Percentiles rank a stretch among this genome's conserved stretches.
Evolutionary conservation across 1,140 invertebrate genomes (phyloP).

Genomic region (Tetramorium alpestre): DNA sequence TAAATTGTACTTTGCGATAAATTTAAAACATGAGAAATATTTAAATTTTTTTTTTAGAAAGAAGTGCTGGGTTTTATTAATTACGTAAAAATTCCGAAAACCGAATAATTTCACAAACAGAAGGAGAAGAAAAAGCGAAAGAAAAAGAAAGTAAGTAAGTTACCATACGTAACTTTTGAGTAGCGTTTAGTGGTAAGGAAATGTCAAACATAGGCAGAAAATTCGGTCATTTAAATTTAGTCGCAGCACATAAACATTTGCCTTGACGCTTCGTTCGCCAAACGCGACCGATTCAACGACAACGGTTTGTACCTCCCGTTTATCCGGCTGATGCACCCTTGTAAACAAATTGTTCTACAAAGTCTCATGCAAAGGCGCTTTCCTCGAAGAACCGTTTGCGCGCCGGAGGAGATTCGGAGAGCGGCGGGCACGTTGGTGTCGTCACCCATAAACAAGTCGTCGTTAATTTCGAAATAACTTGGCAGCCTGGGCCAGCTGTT

Average conservation of each 20-base stretch:
- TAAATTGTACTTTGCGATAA: not conserved
- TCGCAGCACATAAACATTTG: constrained; percentile 36
- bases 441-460: constrained; percentile 81
- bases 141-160: not conserved
- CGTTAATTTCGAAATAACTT: constrained; percentile 83
- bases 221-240: constrained; percentile 63
- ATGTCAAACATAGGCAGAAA: constrained; percentile 52
- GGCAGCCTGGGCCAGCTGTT: constrained; percentile 80
- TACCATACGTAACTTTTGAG: not conserved
- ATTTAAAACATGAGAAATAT: not conserved
- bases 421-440: constrained; percentile 48
- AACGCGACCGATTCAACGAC: constrained; percentile 29
- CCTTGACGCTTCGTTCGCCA: constrained; percentile 39
- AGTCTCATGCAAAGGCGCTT: constrained; percentile 55
- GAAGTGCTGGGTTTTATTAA: not conserved
- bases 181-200: constrained; percentile 14
- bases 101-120: not conserved
- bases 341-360: constrained; percentile 74
- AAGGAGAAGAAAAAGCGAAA: too few relatives aligned
- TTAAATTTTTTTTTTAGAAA: not conserved
- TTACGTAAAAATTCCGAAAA: not conserved
- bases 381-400: constrained; percentile 68
- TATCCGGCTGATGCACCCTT: constrained; percentile 41
- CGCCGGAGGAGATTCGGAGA: constrained; percentile 25
- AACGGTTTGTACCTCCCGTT: constrained; percentile 46